A percentile compares a stretch with the other conserved stretches of the same genome.
Evolutionary conservation across 2,888 invertebrate species (phyloP).

Genomic region (Proisotoma minuta): DNA sequence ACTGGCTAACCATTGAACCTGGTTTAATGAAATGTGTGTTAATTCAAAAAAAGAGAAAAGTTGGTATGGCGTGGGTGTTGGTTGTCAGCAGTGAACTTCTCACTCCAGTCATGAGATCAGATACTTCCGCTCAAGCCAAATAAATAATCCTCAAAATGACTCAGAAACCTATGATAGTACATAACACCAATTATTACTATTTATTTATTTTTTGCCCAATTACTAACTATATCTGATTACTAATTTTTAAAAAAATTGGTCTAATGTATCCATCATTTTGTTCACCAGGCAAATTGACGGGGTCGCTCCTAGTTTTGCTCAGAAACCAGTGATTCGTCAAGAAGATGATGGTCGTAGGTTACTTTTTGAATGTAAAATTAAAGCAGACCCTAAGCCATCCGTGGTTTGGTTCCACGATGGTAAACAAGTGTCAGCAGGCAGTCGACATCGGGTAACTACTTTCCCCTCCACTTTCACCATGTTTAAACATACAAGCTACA

Average conservation of each 20-base stretch:
- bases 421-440: conserved; percentile 69
- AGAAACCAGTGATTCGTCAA: conserved; percentile 94
- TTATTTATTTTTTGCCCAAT: background rate
- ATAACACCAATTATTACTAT: background rate
- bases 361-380: conserved; percentile 89
- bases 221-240: no score
- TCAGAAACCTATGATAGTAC: no score
- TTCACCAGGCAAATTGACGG: conserved; percentile 92
- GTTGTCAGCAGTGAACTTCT: no score
- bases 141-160: no score
- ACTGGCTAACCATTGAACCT: no score
- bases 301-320: conserved; percentile 94
- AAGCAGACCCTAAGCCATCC: conserved; percentile 83
- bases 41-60: no score
- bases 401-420: conserved; percentile 89
- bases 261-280: no score
- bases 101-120: no score
- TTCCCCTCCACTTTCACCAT: background rate
- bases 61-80: no score
- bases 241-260: background rate
- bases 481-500: background rate
- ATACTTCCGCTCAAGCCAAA: no score
- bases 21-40: no score
- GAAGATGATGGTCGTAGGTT: conserved; percentile 92
- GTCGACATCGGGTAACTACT: conserved; percentile 74